These are phyloP conservation scores for Rhimphoctona megacephalus DNA, from an alignment of 2,888 invertebrate genomes.

Conservation along the genomic window DNA sequence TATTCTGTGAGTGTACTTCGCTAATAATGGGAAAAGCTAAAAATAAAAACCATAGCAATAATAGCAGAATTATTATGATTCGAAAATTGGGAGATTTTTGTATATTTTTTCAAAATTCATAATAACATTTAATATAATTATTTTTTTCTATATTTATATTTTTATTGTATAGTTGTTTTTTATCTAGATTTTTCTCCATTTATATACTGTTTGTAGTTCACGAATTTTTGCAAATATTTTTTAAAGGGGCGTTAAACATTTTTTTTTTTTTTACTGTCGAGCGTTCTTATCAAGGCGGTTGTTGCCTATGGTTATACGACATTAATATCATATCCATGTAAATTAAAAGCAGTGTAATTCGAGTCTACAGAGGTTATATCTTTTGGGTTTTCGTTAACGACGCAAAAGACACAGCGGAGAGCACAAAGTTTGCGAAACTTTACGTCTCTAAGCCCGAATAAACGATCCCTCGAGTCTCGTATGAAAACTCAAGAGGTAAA, in stretches of 20 bases:
- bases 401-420: constrained; percentile 16
- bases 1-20: too few relatives aligned
- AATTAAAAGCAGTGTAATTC: constrained; percentile 21
- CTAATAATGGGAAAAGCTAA: too few relatives aligned
- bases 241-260: not conserved
- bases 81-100: too few relatives aligned
- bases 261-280: not conserved
- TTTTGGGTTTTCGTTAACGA: not conserved
- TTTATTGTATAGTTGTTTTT: not conserved
- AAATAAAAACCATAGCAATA: too few relatives aligned
- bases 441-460: constrained; percentile 51
- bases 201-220: not conserved
- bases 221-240: not conserved
- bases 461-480: constrained; percentile 52
- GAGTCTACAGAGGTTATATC: not conserved
- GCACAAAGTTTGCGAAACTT: constrained; percentile 56
- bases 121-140: not conserved
- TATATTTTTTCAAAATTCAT: not conserved
- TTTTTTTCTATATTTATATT: not conserved
- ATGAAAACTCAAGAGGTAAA: constrained; percentile 41
- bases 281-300: not conserved
- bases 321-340: constrained; percentile 13
- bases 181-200: not conserved
- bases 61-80: too few relatives aligned
- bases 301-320: constrained; percentile 8